Conservation (phyloP, 2,888 invertebrate genomes). For the Clistopyga incitator region DNA sequence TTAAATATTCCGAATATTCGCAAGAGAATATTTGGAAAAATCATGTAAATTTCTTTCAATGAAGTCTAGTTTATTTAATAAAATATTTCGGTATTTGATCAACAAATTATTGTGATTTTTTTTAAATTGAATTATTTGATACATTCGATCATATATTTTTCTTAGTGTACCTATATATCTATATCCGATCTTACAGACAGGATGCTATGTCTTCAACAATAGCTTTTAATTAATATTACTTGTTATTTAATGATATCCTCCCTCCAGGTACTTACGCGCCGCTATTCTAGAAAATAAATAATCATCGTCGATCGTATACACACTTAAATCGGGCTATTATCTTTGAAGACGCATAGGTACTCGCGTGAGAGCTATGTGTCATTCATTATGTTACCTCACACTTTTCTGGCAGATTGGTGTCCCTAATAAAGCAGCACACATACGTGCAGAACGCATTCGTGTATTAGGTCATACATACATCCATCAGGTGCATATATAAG, state of each 20-base stretch:
- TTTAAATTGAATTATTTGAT: too few species aligned
- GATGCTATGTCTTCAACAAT: constrained; percentile 27
- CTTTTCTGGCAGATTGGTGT: constrained; percentile 1
- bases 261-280: constrained; percentile 59
- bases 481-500: not conserved
- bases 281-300: constrained; percentile 63
- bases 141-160: too few species aligned
- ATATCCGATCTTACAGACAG: constrained; percentile 37
- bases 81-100: too few species aligned
- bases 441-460: constrained; percentile 18
- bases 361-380: constrained; percentile 42
- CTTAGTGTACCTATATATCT: too few species aligned
- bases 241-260: constrained; percentile 42
- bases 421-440: constrained; percentile 2
- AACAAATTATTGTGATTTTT: too few species aligned
- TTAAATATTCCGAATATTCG: too few species aligned
- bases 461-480: constrained; percentile 19
- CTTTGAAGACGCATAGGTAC: constrained; percentile 32
- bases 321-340: constrained; percentile 52
- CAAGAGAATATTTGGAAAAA: too few species aligned
- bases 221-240: constrained; percentile 26
- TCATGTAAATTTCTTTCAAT: too few species aligned
- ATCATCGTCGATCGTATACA: constrained; percentile 41
- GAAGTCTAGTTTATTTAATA: too few species aligned
- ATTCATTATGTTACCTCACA: constrained; percentile 36